Conservation (phyloP, 2,797 vertebrate species). For the Anisognathus igniventris region DNA sequence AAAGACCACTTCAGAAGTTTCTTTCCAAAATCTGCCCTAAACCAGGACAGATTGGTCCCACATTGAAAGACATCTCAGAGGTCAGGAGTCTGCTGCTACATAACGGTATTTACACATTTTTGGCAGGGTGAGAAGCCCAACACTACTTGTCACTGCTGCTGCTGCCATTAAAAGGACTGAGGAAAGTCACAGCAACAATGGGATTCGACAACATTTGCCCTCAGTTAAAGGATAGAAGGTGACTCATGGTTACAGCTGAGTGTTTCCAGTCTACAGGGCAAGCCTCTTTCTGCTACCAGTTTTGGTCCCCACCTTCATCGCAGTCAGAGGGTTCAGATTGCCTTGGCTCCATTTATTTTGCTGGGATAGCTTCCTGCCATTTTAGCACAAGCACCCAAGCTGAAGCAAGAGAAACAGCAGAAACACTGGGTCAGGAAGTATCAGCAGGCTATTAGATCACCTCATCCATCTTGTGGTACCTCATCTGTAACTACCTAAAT, state of each 20-base stretch:
- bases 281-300: not conserved
- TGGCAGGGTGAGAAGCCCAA: not conserved
- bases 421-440: conserved; percentile 27
- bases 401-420: conserved; percentile 28
- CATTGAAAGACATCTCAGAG: not conserved
- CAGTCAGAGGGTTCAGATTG: not conserved
- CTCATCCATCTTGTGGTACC: conserved; percentile 46
- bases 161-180: not conserved
- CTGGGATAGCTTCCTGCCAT: not conserved
- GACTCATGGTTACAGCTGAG: not conserved
- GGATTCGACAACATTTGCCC: not conserved
- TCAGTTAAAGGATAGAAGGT: not conserved
- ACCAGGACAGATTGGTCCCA: not conserved
- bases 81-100: not conserved
- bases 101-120: not conserved
- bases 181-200: not conserved
- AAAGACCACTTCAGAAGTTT: not conserved
- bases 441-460: conserved; percentile 44
- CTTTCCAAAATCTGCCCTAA: not conserved
- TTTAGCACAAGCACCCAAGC: not conserved
- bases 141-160: not conserved
- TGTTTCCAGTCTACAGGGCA: not conserved
- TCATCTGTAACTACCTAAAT: conserved; percentile 49
- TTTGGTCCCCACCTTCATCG: not conserved
- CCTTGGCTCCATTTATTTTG: not conserved